Base-by-base conservation (phyloP, 2,113 vertebrate species). In the Indicator maculatus region DNA sequence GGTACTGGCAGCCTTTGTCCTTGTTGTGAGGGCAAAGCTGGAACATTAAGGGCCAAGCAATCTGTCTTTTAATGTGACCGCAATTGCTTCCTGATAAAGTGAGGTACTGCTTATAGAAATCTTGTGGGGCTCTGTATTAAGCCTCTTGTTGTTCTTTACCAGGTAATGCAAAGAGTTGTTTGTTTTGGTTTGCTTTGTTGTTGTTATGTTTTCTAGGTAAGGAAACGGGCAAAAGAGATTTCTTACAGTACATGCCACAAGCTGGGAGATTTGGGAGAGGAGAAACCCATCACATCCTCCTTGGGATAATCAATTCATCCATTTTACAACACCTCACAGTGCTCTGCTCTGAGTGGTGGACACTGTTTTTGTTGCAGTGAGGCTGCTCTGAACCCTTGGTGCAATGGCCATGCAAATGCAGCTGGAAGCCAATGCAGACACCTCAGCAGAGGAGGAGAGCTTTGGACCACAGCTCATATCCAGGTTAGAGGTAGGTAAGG, bases 391-490 rank as follows among this genome's bases (percentile, higher is more conserved):
- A 28, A 8, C 3, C 4, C 6, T 6, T 2, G 19, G 9, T 4
- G 52, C 79, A 6, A 99, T 99, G 99, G 99, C 99, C 7, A 98
- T 99, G 98, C 98, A 98, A 88, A 92, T 97, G 95, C 98, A 98
- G 91, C 89, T 98, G 3, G 98, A 99, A 53, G 95, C 95, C 31
- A 96, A 96, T 4, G 94, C 97, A 12, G 98, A 99, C 63, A 96
- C 96, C 0, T 98, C 98, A 16, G 97, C 98, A 3, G 99, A 99
- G 83, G 99, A 99, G 21, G 99, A 99, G 84, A 98, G 91, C 96
- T 99, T 98, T 88, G 99, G 99, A 5, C 99, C 99, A 5, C 99
- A 99, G 93, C 98, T 98, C 26, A 91, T 99, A 58, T 96, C 97
- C 59, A 97, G 98, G 83, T 77, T 99, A 59, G 99, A 99, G 98